phyloP scores from a whole-genome alignment of 2,113 vertebrate species.

The Rhizomys pruinosus region DNA sequence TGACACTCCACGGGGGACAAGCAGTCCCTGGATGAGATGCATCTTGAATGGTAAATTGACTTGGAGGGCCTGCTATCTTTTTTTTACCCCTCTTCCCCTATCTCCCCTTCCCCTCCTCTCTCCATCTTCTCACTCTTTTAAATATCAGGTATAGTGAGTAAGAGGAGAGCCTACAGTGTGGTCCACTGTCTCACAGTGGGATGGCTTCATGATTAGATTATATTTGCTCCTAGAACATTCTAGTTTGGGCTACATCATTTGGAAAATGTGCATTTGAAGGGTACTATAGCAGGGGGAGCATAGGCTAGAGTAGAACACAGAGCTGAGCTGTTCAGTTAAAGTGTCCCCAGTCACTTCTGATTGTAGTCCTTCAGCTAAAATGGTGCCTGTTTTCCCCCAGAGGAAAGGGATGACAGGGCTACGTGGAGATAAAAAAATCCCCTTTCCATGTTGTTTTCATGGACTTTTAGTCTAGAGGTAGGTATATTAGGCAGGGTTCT shows the following conservation, averaged over 20 bases:
- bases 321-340: not conserved
- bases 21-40: not conserved
- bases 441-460: not conserved
- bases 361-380: not conserved
- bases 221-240: not conserved
- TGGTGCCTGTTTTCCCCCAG: no score
- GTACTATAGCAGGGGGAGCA: not conserved
- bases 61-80: not conserved
- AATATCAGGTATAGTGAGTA: not conserved
- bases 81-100: fast-evolving
- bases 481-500: not conserved
- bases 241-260: not conserved
- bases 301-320: not conserved
- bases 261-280: not conserved
- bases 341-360: not conserved
- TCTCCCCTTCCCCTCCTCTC: not conserved
- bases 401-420: not conserved
- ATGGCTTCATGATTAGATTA: no score
- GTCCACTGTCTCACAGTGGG: not conserved
- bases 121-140: not conserved
- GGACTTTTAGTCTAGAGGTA: not conserved
- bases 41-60: not conserved
- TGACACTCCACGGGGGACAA: fast-evolving
- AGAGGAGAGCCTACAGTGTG: not conserved
- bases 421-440: not conserved